Conservation (phyloP, 1,140 invertebrate genomes). For the Telenomus remus region DNA sequence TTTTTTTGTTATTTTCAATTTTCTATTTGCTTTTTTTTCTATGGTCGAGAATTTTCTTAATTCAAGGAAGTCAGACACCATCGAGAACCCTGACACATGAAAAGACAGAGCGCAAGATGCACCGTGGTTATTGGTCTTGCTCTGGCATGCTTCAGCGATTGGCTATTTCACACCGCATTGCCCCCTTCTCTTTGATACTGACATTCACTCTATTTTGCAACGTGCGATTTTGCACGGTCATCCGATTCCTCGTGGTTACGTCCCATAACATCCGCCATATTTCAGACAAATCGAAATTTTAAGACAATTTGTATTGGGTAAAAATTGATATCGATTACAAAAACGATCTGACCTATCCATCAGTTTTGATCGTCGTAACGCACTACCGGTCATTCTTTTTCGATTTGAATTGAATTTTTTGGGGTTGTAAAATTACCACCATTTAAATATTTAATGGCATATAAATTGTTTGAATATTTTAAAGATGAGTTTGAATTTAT, state of each 20-base stretch:
- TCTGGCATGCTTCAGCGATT: slow-evolving; percentile 41
- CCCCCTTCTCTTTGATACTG: slow-evolving; percentile 42
- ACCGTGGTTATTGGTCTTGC: slow-evolving; percentile 12
- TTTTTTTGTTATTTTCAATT: neutral
- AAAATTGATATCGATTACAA: neutral
- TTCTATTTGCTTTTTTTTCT: too few relatives aligned
- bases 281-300: slow-evolving; percentile 19
- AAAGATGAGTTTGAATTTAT: too few relatives aligned
- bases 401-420: too few relatives aligned
- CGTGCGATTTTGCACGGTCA: slow-evolving; percentile 48
- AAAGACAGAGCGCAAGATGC: slow-evolving; percentile 26
- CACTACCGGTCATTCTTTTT: too few relatives aligned
- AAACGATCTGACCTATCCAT: neutral
- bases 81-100: slow-evolving; percentile 3
- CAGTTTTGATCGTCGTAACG: too few relatives aligned
- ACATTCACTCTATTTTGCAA: slow-evolving; percentile 51
- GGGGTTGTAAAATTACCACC: too few relatives aligned
- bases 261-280: slow-evolving; percentile 24
- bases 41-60: too few relatives aligned
- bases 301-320: slow-evolving; percentile 1
- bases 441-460: too few relatives aligned
- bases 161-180: slow-evolving; percentile 60
- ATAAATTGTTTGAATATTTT: too few relatives aligned
- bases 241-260: slow-evolving; percentile 34
- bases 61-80: too few relatives aligned